Conservation (phyloP, 1,140 invertebrate species). For the Brevipalpus yothersi region DNA sequence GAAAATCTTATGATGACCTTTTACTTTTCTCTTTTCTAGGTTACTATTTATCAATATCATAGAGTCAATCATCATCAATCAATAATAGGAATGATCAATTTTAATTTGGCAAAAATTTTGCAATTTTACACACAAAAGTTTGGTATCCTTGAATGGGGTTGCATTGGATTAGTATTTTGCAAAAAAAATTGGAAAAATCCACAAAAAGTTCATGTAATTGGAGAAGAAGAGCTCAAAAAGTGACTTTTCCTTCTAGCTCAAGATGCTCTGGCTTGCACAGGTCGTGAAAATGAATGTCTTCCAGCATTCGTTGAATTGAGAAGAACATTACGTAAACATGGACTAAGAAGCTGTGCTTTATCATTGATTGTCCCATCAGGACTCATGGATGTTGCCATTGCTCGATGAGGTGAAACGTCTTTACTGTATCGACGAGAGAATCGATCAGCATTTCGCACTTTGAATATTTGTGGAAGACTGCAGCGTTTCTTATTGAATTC, state of each 20-base stretch:
- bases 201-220: too few relatives aligned
- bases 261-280: too few relatives aligned
- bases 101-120: not conserved
- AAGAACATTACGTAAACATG: not conserved
- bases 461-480: not conserved
- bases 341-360: not conserved
- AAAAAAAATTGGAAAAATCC: not conserved
- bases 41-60: not conserved
- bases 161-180: too few relatives aligned
- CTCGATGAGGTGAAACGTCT: not conserved
- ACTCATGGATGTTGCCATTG: too few relatives aligned
- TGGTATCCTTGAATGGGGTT: too few relatives aligned
- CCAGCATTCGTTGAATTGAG: not conserved
- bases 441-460: not conserved
- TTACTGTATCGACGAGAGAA: not conserved
- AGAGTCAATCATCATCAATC: not conserved
- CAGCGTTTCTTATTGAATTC: not conserved
- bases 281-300: not conserved
- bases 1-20: too few relatives aligned
- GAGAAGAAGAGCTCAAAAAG: too few relatives aligned
- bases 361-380: not conserved
- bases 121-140: too few relatives aligned
- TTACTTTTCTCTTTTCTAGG: not conserved
- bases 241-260: too few relatives aligned
- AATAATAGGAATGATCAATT: not conserved